Conservation (phyloP, 2,888 invertebrate genomes). For the Scaptomyza polygonia region DNA sequence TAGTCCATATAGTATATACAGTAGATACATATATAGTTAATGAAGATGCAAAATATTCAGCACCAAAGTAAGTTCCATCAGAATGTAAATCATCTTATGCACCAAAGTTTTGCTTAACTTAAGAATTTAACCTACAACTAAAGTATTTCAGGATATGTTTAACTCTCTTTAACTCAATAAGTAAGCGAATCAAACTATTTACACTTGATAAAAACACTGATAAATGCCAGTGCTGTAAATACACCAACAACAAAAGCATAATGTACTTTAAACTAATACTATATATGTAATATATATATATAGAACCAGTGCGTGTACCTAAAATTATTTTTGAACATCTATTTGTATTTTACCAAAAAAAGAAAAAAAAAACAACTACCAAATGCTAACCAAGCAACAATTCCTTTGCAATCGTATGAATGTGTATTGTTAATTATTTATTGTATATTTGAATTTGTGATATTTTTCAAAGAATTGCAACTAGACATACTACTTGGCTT, state of each 20-base stretch:
- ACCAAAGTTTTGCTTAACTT: slow-evolving; percentile 54
- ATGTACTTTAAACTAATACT: slow-evolving; percentile 51
- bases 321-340: slow-evolving; percentile 52
- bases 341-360: slow-evolving; percentile 54
- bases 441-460: slow-evolving; percentile 77
- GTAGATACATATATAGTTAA: slow-evolving; percentile 6
- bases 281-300: slow-evolving; percentile 20
- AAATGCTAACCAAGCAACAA: slow-evolving; percentile 61
- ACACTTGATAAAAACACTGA: slow-evolving; percentile 47
- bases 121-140: slow-evolving; percentile 27
- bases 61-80: slow-evolving; percentile 45
- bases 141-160: slow-evolving; percentile 27
- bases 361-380: too few relatives aligned
- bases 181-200: slow-evolving; percentile 63
- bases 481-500: slow-evolving; percentile 78
- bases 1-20: slow-evolving; percentile 25
- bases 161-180: slow-evolving; percentile 12
- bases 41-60: slow-evolving; percentile 20
- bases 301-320: slow-evolving; percentile 69
- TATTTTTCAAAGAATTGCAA: slow-evolving; percentile 78
- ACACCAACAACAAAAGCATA: slow-evolving; percentile 47
- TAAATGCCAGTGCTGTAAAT: slow-evolving; percentile 56
- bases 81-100: slow-evolving; percentile 47
- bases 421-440: slow-evolving; percentile 70
- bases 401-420: slow-evolving; percentile 62